phyloP scores from a whole-genome alignment of 2,113 vertebrate genomes.

The Myotis yumanensis region DNA sequence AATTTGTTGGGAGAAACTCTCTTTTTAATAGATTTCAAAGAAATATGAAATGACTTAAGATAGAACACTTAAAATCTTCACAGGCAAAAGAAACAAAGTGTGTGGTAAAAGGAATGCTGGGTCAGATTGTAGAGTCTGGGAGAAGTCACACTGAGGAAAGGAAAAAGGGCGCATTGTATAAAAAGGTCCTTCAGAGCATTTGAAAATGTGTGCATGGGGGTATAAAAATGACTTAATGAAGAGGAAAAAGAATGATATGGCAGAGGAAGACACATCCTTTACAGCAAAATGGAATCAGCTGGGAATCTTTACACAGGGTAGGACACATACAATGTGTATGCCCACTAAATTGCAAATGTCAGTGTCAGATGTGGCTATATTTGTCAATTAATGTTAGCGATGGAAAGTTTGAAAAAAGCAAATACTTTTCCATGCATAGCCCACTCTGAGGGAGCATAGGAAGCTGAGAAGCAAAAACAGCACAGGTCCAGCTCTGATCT shows the following conservation, averaged over 20 bases:
- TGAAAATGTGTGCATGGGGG: neutral
- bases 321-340: neutral
- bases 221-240: neutral
- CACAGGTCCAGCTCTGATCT: conserved; percentile 57
- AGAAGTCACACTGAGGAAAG: neutral
- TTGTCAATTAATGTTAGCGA: conserved; percentile 35
- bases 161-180: accelerated
- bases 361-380: neutral
- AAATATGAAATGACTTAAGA: neutral
- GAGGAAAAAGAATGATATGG: neutral
- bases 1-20: conserved; percentile 28
- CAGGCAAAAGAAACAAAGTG: neutral
- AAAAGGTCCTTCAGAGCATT: neutral
- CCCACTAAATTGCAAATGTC: neutral
- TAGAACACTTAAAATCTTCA: neutral
- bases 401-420: neutral
- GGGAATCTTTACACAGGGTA: neutral
- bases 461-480: conserved; percentile 43
- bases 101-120: neutral
- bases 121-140: neutral
- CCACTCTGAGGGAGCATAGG: neutral
- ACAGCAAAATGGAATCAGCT: neutral
- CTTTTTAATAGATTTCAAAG: conserved; percentile 3
- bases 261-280: neutral
- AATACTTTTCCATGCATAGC: neutral